phyloP scores from a whole-genome alignment of 2,888 invertebrate species.

The Autographa pulchrina region DNA sequence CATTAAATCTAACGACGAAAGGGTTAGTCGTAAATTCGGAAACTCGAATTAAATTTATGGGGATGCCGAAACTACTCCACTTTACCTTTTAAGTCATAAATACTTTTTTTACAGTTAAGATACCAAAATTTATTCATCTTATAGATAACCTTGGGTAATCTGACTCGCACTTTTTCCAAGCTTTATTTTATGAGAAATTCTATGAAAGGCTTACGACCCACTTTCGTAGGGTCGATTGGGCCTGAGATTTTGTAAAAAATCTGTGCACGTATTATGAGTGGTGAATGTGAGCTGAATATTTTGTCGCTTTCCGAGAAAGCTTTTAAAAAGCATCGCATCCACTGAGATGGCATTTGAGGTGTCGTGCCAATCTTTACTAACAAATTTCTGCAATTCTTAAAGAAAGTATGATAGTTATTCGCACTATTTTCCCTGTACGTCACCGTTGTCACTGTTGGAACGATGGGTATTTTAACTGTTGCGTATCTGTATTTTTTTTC shows the following conservation, averaged over 20 bases:
- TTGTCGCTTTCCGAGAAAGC: constrained; percentile 53
- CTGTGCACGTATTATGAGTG: constrained; percentile 67
- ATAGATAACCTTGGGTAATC: constrained; percentile 49
- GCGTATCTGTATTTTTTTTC: neutral
- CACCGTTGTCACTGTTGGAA: neutral
- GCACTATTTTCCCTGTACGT: constrained; percentile 21
- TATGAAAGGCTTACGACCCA: constrained; percentile 67
- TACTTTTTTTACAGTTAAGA: constrained; percentile 30
- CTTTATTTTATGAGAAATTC: constrained; percentile 67
- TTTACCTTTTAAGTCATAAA: constrained; percentile 22
- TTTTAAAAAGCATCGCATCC: constrained; percentile 31
- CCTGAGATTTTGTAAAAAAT: constrained; percentile 69
- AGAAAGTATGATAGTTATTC: constrained; percentile 39
- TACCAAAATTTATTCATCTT: constrained; percentile 54
- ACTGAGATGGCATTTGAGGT: constrained; percentile 34
- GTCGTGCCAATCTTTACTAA: constrained; percentile 50
- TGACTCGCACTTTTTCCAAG: constrained; percentile 52
- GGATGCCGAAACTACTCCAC: constrained; percentile 33
- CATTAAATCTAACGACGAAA: constrained; percentile 46
- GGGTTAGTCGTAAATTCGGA: constrained; percentile 35
- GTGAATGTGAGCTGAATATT: constrained; percentile 71
- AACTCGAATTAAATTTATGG: constrained; percentile 38
- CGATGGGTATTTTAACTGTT: constrained; percentile 28
- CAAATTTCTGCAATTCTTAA: constrained; percentile 48
- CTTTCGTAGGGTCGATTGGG: constrained; percentile 65